Evolutionary conservation across 2,113 vertebrate genomes (phyloP).

Genomic region (Plestiodon gilberti): DNA sequence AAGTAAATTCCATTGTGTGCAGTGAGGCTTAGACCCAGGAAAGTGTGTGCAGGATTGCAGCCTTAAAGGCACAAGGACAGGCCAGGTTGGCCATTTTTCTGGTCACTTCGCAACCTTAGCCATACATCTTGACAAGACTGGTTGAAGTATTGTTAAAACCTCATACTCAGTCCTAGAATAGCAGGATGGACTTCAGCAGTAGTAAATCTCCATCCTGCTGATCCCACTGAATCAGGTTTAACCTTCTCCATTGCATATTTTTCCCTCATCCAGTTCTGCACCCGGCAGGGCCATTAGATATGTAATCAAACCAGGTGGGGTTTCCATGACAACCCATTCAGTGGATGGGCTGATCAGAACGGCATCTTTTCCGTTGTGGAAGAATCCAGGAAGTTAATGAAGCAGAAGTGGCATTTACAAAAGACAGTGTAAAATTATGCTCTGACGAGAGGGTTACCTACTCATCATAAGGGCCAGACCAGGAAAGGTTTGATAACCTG

Average conservation of each 20-base stretch:
- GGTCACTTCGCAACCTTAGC: not conserved
- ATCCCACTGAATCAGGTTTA: not conserved
- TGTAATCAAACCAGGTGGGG: slow-evolving; percentile 11
- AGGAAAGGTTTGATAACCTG: not conserved
- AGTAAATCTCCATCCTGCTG: not conserved
- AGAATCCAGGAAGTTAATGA: slow-evolving; percentile 10
- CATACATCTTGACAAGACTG: not conserved
- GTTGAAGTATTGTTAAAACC: not conserved
- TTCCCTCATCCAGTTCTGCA: not conserved
- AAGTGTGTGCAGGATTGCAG: no score
- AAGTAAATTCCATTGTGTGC: no score
- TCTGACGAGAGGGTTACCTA: rapidly evolving
- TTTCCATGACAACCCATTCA: slow-evolving; percentile 26
- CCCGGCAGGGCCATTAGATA: not conserved
- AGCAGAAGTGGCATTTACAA: not conserved
- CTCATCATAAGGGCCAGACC: not conserved
- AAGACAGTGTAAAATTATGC: not conserved
- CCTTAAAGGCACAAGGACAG: not conserved
- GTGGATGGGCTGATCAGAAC: not conserved
- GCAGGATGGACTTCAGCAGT: not conserved
- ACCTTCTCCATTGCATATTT: not conserved
- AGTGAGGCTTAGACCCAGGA: no score
- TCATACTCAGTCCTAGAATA: not conserved
- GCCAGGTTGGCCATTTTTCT: not conserved
- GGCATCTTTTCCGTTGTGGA: not conserved